phyloP scores from a whole-genome alignment of 2,797 vertebrate genomes.

The Esox masquinongy region DNA sequence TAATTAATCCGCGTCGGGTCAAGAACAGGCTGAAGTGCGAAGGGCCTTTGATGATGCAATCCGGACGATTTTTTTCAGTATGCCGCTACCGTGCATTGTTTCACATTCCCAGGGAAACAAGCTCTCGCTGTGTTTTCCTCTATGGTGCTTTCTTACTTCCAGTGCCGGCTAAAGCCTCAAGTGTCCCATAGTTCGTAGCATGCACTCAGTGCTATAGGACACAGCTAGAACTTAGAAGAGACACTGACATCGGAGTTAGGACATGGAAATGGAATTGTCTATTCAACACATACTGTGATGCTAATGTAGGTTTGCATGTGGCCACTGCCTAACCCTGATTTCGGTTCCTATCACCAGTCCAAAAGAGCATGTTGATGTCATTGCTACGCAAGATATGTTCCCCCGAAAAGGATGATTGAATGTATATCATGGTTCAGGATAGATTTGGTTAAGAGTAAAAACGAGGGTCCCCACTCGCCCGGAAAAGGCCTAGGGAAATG shows the following conservation, averaged over 20 bases:
- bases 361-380: slow-evolving; percentile 37
- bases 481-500: not conserved
- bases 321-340: slow-evolving; percentile 57
- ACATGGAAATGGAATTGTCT: slow-evolving; percentile 17
- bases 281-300: slow-evolving; percentile 61
- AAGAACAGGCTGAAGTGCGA: slow-evolving; percentile 67
- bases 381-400: not conserved
- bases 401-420: not conserved
- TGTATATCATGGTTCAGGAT: not conserved
- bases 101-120: slow-evolving; percentile 69
- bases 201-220: slow-evolving; percentile 43
- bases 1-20: slow-evolving; percentile 79
- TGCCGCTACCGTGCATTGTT: slow-evolving; percentile 43
- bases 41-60: slow-evolving; percentile 71
- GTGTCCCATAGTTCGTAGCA: slow-evolving; percentile 60
- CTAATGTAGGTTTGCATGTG: slow-evolving; percentile 48
- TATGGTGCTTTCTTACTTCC: slow-evolving; percentile 71
- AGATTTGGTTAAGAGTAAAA: not conserved
- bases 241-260: slow-evolving; percentile 38
- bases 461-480: not conserved
- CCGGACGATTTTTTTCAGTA: slow-evolving; percentile 18
- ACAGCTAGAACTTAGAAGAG: slow-evolving; percentile 31
- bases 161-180: slow-evolving; percentile 61
- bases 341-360: not conserved
- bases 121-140: slow-evolving; percentile 33